Base-by-base conservation (phyloP, 2,888 invertebrate species). In the Pasiphila rectangulata region DNA sequence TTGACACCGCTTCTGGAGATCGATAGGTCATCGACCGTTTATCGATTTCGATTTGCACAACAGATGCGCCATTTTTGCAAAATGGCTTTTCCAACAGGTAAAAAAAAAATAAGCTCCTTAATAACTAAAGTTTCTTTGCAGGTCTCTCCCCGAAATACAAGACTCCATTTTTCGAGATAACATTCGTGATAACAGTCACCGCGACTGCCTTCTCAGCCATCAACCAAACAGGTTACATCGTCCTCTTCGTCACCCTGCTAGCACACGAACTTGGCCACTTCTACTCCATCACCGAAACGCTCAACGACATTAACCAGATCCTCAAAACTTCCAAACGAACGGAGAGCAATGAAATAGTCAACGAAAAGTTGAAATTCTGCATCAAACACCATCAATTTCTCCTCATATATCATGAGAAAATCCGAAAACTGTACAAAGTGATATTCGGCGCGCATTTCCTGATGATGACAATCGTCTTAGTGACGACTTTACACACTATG, bases 221-320 rank as follows among this genome's bases (percentile, higher is more conserved):
- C 51, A 80, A 78, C 59, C 79, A 79, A 51, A 79, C 77, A 0
- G 79, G 78, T 13, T 79, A 78, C 63, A 79, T 77, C 19, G 65
- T 77, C 1, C 64, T 80, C 1, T 79, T 79, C 46, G 62, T 80
- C 6, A 70, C 66, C 0, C 57, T 80, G 9, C 53, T 79, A 4
- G 57, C 68, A 9, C 74, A 79, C 20, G 78, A 78, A 45, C 64
- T 80, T 1, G 79, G 78, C 0, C 77, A 80, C 50, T 73, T 73
- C 50, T 71, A 72, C 48, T 75, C 69, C 5, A 77, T 79, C 37
- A 69, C 68, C 3, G 72, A 68, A 46, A 73, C 68, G 2, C 54
- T 79, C 3, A 56, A 68, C 20, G 64, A 72, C 9, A 64, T 79
- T 3, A 50, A 59, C 17, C 25, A 53, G 10, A 62, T 48, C 13